Conservation (phyloP, 2,113 vertebrate species). For the Polypterus senegalus region DNA sequence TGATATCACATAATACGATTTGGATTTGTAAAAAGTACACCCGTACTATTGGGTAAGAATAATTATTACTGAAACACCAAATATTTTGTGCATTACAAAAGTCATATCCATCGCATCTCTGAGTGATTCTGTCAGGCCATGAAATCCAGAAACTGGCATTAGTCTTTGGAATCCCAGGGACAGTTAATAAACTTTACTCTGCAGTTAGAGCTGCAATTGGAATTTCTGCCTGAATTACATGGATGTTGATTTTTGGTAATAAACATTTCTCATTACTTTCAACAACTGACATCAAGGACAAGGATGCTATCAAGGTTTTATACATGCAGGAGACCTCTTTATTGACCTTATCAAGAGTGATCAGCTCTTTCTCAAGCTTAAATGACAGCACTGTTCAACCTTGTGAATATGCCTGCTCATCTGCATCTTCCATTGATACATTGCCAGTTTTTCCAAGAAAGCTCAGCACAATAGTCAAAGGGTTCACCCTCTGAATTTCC, state of each 20-base stretch:
- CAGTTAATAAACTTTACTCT: conserved; percentile 11
- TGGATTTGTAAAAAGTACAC: too few relatives aligned
- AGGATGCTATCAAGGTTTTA: conserved; percentile 24
- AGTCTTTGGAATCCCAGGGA: conserved; percentile 14
- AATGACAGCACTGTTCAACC: not conserved
- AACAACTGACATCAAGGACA: conserved; percentile 22
- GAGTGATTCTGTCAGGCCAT: conserved; percentile 13
- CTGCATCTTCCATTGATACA: not conserved
- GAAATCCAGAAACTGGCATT: conserved; percentile 16
- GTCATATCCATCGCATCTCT: conserved; percentile 11
- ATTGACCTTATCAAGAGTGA: conserved; percentile 10
- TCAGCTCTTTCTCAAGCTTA: conserved; percentile 3
- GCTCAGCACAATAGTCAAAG: conserved; percentile 5
- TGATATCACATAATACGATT: too few relatives aligned
- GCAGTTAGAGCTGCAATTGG: conserved; percentile 12
- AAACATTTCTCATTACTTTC: conserved; percentile 15
- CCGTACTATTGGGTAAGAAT: too few relatives aligned
- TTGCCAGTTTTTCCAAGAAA: conserved; percentile 13
- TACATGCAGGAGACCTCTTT: conserved; percentile 7
- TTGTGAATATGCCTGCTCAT: too few relatives aligned
- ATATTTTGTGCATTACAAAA: not conserved
- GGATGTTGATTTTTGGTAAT: conserved; percentile 18
- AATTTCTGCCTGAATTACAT: conserved; percentile 11
- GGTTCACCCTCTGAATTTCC: conserved; percentile 27
- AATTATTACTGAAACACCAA: too few relatives aligned